phyloP scores from a whole-genome alignment of 1,140 invertebrate genomes.

The Drosophila mayri region DNA sequence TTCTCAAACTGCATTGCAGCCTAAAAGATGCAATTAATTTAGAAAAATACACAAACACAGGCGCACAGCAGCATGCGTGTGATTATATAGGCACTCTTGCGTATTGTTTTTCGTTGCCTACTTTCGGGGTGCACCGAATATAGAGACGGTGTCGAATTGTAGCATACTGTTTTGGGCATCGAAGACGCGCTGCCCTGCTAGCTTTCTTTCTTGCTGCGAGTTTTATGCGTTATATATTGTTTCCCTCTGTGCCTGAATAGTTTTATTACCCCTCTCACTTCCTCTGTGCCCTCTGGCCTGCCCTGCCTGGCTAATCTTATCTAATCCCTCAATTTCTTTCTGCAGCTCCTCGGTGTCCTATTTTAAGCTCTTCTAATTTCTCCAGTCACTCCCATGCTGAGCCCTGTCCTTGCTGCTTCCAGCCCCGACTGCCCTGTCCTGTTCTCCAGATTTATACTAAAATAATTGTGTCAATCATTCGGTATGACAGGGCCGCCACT shows the following conservation, averaged over 20 bases:
- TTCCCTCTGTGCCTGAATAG: no score
- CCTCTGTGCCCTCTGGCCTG: not conserved
- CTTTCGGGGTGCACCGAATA: no score
- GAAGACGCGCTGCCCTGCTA: no score
- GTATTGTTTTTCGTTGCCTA: no score
- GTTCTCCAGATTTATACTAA: slow-evolving; percentile 7
- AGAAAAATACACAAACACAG: no score
- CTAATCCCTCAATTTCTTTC: slow-evolving; percentile 13
- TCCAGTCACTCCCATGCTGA: slow-evolving; percentile 4
- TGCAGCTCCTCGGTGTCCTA: not conserved
- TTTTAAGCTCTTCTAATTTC: slow-evolving; percentile 15
- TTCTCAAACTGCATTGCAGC: no score
- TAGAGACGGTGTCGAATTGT: no score
- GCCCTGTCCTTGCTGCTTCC: not conserved
- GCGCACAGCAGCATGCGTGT: no score
- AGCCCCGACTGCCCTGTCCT: not conserved
- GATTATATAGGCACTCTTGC: no score
- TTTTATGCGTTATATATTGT: not conserved
- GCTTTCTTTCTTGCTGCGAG: no score
- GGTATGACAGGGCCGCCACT: slow-evolving; percentile 17
- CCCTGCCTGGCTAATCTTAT: not conserved
- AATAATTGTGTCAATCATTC: slow-evolving; percentile 50
- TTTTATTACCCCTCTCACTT: not conserved
- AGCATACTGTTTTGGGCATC: no score
- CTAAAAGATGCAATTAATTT: no score